Conservation (phyloP, 2,797 vertebrate species). For the Ctenopoma kingsleyae region DNA sequence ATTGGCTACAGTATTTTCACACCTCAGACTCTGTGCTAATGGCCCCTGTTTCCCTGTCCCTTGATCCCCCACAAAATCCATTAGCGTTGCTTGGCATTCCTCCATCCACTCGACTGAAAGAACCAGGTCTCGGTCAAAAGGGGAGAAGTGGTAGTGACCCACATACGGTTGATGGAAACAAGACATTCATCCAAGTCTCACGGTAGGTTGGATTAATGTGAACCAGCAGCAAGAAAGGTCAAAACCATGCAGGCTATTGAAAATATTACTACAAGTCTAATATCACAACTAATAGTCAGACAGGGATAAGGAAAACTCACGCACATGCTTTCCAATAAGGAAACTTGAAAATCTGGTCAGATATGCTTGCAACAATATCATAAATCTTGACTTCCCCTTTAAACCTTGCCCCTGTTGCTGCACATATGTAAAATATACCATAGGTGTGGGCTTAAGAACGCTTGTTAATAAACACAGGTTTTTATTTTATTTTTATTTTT, state of each 20-base stretch:
- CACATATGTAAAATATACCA: constrained; percentile 57
- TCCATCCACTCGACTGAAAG: constrained; percentile 53
- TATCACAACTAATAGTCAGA: constrained; percentile 10
- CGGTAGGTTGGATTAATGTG: constrained; percentile 32
- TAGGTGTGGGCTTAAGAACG: constrained; percentile 61
- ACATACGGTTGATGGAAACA: constrained; percentile 59
- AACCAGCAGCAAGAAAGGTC: constrained; percentile 39
- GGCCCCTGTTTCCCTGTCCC: constrained; percentile 73
- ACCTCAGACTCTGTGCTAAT: constrained; percentile 76
- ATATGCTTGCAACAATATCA: constrained; percentile 31
- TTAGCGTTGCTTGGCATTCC: constrained; percentile 66
- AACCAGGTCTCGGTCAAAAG: constrained; percentile 59
- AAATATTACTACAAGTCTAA: constrained; percentile 10
- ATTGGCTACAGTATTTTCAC: constrained; percentile 76
- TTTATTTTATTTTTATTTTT: constrained; percentile 39
- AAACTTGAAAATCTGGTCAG: constrained; percentile 36
- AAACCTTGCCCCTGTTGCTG: constrained; percentile 11
- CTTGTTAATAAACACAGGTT: constrained; percentile 70
- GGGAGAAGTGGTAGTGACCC: constrained; percentile 61
- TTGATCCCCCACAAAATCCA: constrained; percentile 75
- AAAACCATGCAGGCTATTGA: constrained; percentile 1
- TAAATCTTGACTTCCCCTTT: constrained; percentile 44
- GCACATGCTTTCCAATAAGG: constrained; percentile 9
- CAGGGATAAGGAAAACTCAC: constrained; percentile 3
- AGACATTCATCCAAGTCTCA: constrained; percentile 34